Percentiles rank a stretch among this genome's conserved stretches.
Evolutionary conservation across 2,888 invertebrate species (phyloP).

Genomic region (Pinctada fucata): DNA sequence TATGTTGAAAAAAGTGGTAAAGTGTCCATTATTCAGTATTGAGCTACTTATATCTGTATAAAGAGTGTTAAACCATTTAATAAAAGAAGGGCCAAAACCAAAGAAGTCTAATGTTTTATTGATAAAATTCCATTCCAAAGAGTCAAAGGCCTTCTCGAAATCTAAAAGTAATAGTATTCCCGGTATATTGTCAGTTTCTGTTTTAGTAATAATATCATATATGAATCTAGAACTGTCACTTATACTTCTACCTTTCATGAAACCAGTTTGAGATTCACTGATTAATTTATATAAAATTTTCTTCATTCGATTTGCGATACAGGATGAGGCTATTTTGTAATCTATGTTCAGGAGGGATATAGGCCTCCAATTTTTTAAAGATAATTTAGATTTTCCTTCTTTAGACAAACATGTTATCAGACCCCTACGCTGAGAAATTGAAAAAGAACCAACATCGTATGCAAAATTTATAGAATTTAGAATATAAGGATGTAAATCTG

Average conservation of each 20-base stretch:
- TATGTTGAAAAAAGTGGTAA: slow-evolving; percentile 2
- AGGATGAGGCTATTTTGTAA: neutral
- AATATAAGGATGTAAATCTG: neutral
- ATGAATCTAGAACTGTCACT: slow-evolving; percentile 3
- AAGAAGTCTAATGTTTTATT: neutral
- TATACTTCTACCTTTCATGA: neutral
- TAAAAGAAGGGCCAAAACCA: slow-evolving; percentile 7
- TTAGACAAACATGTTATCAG: neutral
- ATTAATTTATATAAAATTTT: too few relatives aligned
- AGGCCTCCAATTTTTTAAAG: neutral
- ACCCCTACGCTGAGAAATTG: neutral
- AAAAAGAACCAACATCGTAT: neutral
- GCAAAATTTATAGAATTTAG: too few relatives aligned
- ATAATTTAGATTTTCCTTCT: neutral
- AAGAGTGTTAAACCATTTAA: slow-evolving; percentile 14
- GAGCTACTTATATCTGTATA: slow-evolving; percentile 9
- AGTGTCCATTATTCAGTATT: slow-evolving; percentile 21
- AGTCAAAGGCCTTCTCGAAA: slow-evolving; percentile 8
- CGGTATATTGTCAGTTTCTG: slow-evolving; percentile 8
- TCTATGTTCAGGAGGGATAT: too few relatives aligned
- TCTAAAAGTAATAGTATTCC: slow-evolving; percentile 9
- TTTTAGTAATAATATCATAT: slow-evolving; percentile 11
- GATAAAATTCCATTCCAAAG: slow-evolving; percentile 7
- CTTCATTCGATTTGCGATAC: neutral
- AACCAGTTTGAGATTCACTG: neutral